Evolutionary conservation across 2,113 vertebrate genomes (phyloP), one percentile per base, ranked within the genome.

Genomic region (Syngnathus scovelli): DNA sequence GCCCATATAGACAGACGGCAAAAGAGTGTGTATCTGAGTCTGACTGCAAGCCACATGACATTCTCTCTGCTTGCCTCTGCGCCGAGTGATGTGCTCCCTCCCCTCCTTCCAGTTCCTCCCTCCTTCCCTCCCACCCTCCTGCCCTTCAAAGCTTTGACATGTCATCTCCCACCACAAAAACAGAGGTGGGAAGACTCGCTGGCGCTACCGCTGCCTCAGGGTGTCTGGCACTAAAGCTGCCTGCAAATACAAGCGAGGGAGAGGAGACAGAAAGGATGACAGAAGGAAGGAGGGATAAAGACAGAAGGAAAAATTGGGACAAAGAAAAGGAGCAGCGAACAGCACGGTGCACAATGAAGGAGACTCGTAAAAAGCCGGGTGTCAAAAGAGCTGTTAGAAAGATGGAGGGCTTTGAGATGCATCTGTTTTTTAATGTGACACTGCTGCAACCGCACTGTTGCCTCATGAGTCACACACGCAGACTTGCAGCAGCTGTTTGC

Each of bases 161-260:
- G 91, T 92, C 91, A 92, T 92, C 91, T 92, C 90, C 85, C 80
- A 92, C 92, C 92, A 91, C 92, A 93, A 92, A 92, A 91, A 92
- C 91, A 92, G 92, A 93, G 92, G 92, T 92, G 92, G 92, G 90
- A 92, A 92, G 91, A 93, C 92, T 92, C 82, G 78, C 90, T 92
- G 92, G 92, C 92, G 92, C 92, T 93, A 88, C 88, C 72, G 90
- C 90, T 90, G 92, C 92, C 91, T 92, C 89, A 89, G 92, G 92
- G 90, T 92, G 91, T 93, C 91, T 92, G 91, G 91, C 89, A 89
- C 90, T 87, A 87, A 91, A 90, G 89, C 92, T 89, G 91, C 89
- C 90, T 92, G 86, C 89, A 92, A 92, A 92, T 89, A 92, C 89
- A 90, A 33, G 90, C 84, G 15, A 84, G 76, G 78, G 83, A 86